Base-by-base conservation (phyloP, 2,888 invertebrate species). In the Dimorphilus gyrociliatus region DNA sequence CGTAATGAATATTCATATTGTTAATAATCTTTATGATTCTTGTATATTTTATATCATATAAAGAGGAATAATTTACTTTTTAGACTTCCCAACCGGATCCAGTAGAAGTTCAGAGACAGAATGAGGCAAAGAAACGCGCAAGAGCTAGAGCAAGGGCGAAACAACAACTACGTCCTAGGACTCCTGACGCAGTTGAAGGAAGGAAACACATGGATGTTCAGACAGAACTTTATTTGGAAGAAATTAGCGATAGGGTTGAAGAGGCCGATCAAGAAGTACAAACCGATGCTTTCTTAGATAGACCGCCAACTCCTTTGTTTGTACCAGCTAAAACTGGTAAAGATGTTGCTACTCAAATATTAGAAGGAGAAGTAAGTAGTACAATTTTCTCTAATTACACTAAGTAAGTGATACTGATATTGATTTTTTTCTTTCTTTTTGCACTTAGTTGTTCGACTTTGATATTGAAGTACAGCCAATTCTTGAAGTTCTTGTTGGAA, bases 401-500 rank as follows among this genome's bases (percentile, higher is more conserved):
- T n/a, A n/a, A 10, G 21, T 21, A 21, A n/a, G n/a, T 21, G 8
- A n/a, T 21, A 21, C 21, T 21, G 8, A 21, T 21, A 21, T 21
- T 10, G 21, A 10, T n/a, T n/a, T 25, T 28, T 32, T 18, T 23
- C 13, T 33, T 28, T 4, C 36, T n/a, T n/a, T n/a, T n/a, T n/a
- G 10, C 8, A 21, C 39, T 27, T 44, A 58, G 78, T 66, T 90
- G 33, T 86, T 84, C 66, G 80, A 88, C 67, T 90, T 84, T 66
- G 85, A 88, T 62, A 66, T 74, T 51, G 86, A 88, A 64, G 84
- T 86, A 31, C 76, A 78, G 58, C 84, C 86, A 2, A 75, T 88
- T 40, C 69, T 88, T 39, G 85, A 88, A 62, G 76, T 78, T 29
- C 67, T 90, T 37, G 79, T 88, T 25, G 84, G 84, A 30, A 81